These are phyloP conservation scores for Decapterus maruadsi DNA, from an alignment of 2,797 vertebrate species.

Conservation along the genomic window DNA sequence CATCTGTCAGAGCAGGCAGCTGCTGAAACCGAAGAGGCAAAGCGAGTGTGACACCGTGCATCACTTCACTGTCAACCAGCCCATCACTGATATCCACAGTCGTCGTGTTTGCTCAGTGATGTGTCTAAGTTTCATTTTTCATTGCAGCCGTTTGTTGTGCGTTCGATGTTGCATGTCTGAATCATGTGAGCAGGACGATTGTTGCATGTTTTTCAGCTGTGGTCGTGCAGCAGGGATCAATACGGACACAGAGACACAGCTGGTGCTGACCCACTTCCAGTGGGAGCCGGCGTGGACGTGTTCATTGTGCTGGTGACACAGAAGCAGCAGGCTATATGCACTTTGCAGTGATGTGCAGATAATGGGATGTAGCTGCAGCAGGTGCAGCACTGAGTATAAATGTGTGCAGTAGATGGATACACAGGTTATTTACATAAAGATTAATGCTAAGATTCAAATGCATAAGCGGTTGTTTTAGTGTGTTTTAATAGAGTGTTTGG, in stretches of 20 bases:
- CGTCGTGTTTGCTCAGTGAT: neutral
- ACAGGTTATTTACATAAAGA: neutral
- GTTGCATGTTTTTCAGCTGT: neutral
- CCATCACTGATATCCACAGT: neutral
- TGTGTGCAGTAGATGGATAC: neutral
- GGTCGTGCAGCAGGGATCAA: slow-evolving; percentile 47
- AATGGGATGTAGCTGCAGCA: slow-evolving; percentile 10
- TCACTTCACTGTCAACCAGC: neutral
- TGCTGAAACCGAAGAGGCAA: slow-evolving; percentile 41
- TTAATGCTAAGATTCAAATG: neutral
- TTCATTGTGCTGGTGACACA: slow-evolving; percentile 38
- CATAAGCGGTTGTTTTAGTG: neutral
- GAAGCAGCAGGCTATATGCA: neutral
- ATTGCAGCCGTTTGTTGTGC: neutral
- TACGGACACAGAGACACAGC: slow-evolving; percentile 34
- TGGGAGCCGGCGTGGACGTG: slow-evolving; percentile 25
- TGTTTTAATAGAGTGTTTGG: neutral
- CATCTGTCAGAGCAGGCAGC: slow-evolving; percentile 43
- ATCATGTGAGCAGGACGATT: neutral
- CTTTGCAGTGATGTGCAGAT: slow-evolving; percentile 14
- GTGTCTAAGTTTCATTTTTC: slow-evolving; percentile 5
- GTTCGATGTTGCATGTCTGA: slow-evolving; percentile 9
- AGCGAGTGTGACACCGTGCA: slow-evolving; percentile 8
- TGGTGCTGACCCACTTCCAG: slow-evolving; percentile 66
- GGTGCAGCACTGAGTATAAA: neutral